A percentile compares a stretch with the other conserved stretches of the same genome.
Conservation (phyloP, 2,113 vertebrate genomes). For the Polypterus senegalus region DNA sequence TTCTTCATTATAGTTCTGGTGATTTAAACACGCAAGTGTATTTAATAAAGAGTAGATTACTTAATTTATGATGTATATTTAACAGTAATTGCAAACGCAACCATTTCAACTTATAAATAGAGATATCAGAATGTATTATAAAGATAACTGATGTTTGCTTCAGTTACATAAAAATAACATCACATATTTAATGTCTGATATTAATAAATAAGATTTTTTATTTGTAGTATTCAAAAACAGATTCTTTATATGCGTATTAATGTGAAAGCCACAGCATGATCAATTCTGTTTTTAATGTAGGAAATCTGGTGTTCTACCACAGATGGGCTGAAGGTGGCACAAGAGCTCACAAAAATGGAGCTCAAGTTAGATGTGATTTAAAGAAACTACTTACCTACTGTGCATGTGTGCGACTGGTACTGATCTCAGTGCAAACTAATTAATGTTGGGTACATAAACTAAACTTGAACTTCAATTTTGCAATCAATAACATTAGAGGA, state of each 20-base stretch:
- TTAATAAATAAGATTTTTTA: too few relatives aligned
- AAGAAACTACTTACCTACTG: conserved; percentile 39
- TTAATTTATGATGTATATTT: background rate
- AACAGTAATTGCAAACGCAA: background rate
- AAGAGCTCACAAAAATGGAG: conserved; percentile 36
- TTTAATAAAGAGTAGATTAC: background rate
- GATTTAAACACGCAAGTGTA: background rate
- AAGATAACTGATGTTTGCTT: background rate
- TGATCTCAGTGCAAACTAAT: too few relatives aligned
- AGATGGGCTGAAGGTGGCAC: conserved; percentile 44
- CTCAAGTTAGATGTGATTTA: conserved; percentile 17
- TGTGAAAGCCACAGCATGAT: too few relatives aligned
- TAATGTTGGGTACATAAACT: too few relatives aligned
- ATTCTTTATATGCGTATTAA: too few relatives aligned
- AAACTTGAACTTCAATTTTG: too few relatives aligned
- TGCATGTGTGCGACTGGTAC: conserved; percentile 5
- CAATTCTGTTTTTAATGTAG: too few relatives aligned
- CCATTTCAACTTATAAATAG: background rate
- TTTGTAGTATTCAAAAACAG: too few relatives aligned
- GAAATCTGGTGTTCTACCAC: conserved; percentile 17
- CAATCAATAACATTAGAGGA: too few relatives aligned
- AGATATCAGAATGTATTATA: background rate
- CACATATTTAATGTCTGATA: background rate
- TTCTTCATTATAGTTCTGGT: background rate
- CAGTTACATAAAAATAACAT: background rate